These are phyloP conservation scores for Pteropus alecto DNA, from an alignment of 2,113 vertebrate species.

Conservation along the genomic window DNA sequence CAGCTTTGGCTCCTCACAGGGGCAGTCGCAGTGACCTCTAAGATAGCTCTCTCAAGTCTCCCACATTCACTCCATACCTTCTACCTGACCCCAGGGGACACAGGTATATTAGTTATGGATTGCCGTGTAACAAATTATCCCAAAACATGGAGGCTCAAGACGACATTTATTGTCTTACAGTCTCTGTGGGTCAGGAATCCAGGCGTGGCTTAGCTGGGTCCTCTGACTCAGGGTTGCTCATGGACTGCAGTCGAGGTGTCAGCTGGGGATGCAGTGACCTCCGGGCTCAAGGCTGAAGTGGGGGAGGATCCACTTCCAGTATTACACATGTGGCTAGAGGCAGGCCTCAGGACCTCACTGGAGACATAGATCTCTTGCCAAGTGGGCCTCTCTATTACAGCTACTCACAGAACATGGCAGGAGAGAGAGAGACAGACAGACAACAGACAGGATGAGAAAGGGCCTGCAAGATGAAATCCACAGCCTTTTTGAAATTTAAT, in stretches of 20 bases:
- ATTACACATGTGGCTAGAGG: not conserved
- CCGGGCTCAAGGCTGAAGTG: not conserved
- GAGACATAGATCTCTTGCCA: not conserved
- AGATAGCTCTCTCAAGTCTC: not conserved
- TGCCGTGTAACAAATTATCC: not conserved
- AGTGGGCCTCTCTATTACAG: accelerated
- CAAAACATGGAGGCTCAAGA: not conserved
- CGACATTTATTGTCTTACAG: accelerated
- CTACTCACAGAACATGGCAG: too few species aligned
- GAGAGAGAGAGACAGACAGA: not conserved
- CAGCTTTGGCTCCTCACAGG: not conserved
- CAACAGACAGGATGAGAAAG: not conserved
- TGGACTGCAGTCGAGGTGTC: not conserved
- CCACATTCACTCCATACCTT: not conserved
- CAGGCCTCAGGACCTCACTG: not conserved
- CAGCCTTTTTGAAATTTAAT: not conserved
- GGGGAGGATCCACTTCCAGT: not conserved
- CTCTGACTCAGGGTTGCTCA: not conserved
- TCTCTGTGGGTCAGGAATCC: not conserved
- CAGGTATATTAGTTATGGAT: not conserved
- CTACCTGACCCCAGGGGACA: not conserved
- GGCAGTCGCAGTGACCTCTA: not conserved
- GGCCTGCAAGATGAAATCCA: not conserved
- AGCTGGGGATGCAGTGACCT: not conserved
- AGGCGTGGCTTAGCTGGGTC: not conserved